These are phyloP conservation scores for Acronicta alni DNA, from an alignment of 2,888 invertebrate species.

Conservation along the genomic window DNA sequence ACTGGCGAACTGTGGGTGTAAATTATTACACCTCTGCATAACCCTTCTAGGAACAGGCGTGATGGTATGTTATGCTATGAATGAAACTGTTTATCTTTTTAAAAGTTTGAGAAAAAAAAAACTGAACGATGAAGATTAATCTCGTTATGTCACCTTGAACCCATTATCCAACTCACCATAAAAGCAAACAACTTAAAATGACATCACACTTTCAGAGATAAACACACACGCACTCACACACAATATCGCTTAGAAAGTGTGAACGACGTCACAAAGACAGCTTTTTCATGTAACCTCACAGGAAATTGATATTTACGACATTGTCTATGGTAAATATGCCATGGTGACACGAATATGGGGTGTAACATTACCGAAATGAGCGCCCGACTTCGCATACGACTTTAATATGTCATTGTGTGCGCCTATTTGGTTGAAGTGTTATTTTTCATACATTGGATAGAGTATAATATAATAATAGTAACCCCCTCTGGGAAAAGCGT, in stretches of 20 bases:
- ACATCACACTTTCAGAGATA: not conserved
- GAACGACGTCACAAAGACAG: not conserved
- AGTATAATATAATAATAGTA: no score
- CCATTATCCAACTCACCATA: not conserved
- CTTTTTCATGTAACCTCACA: constrained; percentile 7
- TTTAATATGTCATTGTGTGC: constrained; percentile 4
- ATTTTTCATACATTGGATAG: not conserved
- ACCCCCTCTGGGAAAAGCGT: no score
- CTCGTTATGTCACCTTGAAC: no score
- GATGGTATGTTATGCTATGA: no score
- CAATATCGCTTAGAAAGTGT: not conserved
- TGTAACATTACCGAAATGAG: constrained; percentile 27
- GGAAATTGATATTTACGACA: constrained; percentile 47
- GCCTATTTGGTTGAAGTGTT: constrained; percentile 8
- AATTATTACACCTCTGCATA: no score
- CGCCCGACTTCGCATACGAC: constrained; percentile 18
- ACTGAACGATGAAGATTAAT: no score
- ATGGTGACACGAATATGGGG: constrained; percentile 21
- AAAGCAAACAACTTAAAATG: not conserved
- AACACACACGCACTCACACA: constrained; percentile 1
- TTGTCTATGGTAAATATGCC: constrained; percentile 25
- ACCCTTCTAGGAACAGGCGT: no score
- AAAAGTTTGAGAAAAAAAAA: no score
- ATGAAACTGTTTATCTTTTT: no score
- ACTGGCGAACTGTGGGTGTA: no score